These are phyloP conservation scores for Psittacara wagleri DNA, from an alignment of 2,113 vertebrate species.

Conservation along the genomic window DNA sequence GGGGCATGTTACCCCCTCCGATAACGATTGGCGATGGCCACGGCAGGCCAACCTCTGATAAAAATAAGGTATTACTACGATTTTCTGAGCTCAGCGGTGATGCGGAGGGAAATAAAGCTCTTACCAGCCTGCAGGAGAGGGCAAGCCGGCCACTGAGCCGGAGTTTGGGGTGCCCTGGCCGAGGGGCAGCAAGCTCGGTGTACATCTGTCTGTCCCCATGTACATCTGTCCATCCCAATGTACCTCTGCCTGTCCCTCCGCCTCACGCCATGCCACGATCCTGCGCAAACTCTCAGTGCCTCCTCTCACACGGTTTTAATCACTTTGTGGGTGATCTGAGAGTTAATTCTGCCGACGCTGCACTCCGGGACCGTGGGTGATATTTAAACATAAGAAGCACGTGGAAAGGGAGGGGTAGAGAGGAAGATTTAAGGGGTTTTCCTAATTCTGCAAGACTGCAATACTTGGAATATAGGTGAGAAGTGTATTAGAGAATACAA, in stretches of 20 bases:
- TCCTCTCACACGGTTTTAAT: background rate
- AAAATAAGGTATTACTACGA: no score
- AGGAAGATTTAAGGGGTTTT: background rate
- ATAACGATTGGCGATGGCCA: background rate
- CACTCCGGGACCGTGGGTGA: no score
- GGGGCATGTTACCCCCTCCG: background rate
- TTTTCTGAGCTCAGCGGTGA: background rate
- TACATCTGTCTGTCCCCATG: background rate
- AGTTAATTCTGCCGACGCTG: background rate
- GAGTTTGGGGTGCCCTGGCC: background rate
- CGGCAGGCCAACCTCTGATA: background rate
- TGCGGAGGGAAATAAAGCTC: background rate
- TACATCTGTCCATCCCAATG: background rate
- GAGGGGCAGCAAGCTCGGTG: background rate
- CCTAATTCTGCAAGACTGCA: background rate
- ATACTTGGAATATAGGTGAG: rapidly evolving
- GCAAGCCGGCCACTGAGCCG: background rate
- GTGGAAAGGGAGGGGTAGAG: background rate
- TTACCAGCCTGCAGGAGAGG: no score
- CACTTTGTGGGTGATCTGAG: background rate
- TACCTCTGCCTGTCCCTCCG: background rate
- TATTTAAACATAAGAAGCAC: background rate
- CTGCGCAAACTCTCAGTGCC: rapidly evolving
- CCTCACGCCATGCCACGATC: background rate
- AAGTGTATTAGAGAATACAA: background rate